These are phyloP conservation scores for Spermophilus dauricus DNA, from an alignment of 2,113 vertebrate genomes.

Conservation along the genomic window DNA sequence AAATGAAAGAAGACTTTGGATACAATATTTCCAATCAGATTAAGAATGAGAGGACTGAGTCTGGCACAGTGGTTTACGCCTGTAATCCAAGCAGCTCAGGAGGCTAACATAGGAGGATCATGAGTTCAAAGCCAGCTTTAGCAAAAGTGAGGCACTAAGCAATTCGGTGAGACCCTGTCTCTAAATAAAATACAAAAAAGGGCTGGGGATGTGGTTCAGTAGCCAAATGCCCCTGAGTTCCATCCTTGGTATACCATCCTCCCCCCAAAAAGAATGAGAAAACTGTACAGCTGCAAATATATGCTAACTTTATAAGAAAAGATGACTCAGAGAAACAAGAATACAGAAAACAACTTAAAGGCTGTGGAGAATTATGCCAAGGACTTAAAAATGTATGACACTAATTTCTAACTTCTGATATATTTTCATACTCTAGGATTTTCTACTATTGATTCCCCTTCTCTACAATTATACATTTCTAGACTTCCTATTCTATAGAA, in stretches of 20 bases:
- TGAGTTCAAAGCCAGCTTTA: no score
- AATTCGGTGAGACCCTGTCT: no score
- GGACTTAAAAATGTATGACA: background rate
- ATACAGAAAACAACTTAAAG: background rate
- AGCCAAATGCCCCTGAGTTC: no score
- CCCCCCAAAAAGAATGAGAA: background rate
- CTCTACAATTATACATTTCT: background rate
- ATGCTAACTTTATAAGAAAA: background rate
- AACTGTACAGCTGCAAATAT: background rate
- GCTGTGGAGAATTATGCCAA: background rate
- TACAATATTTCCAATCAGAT: background rate
- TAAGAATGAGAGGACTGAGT: background rate
- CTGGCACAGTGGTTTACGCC: fast-evolving
- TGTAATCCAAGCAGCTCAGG: no score
- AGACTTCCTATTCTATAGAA: background rate
- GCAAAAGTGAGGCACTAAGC: no score
- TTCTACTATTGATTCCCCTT: background rate
- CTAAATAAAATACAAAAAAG: no score
- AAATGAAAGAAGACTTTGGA: background rate
- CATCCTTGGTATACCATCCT: no score
- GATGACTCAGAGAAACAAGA: background rate
- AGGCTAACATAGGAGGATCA: no score
- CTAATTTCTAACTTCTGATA: background rate
- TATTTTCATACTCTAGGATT: background rate
- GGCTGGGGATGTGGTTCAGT: no score